Evolutionary conservation across 2,113 vertebrate genomes (phyloP).

Genomic region (Oceanodroma tethys): DNA sequence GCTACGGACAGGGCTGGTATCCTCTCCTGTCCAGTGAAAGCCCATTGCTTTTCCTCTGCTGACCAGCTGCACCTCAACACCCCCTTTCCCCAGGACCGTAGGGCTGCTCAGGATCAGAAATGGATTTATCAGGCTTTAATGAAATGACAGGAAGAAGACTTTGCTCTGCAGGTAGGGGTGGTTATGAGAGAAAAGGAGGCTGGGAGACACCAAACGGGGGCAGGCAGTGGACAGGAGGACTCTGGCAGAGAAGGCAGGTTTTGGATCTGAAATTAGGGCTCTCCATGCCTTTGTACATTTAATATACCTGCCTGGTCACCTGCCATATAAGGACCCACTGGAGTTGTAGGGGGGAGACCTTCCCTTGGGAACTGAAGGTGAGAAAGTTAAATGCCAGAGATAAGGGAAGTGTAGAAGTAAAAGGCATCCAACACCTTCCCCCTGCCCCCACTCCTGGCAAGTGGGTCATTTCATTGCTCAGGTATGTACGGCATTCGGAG

Average conservation of each 20-base stretch:
- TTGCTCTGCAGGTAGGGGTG: not conserved
- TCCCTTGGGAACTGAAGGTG: slow-evolving; percentile 31
- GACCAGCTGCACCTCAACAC: not conserved
- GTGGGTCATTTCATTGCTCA: slow-evolving; percentile 5
- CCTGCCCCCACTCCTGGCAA: not conserved
- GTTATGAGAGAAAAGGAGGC: not conserved
- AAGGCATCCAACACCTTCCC: not conserved
- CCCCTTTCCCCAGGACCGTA: not conserved
- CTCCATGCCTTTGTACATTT: not conserved
- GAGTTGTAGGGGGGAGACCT: not conserved
- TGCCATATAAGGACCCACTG: not conserved
- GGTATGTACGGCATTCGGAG: slow-evolving; percentile 28
- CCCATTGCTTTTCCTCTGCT: not conserved
- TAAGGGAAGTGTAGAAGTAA: slow-evolving; percentile 16
- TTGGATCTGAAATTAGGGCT: not conserved
- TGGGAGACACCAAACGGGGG: not conserved
- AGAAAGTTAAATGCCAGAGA: slow-evolving; percentile 49
- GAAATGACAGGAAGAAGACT: not conserved
- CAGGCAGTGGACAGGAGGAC: not conserved
- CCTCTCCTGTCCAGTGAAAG: not conserved
- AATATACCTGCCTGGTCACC: not conserved
- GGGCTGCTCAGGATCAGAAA: not conserved
- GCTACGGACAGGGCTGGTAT: not conserved
- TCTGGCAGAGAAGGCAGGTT: no score
- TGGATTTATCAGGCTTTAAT: not conserved